Evolutionary conservation across 2,888 invertebrate genomes (phyloP).

Genomic region (Chaetoderma sp.): DNA sequence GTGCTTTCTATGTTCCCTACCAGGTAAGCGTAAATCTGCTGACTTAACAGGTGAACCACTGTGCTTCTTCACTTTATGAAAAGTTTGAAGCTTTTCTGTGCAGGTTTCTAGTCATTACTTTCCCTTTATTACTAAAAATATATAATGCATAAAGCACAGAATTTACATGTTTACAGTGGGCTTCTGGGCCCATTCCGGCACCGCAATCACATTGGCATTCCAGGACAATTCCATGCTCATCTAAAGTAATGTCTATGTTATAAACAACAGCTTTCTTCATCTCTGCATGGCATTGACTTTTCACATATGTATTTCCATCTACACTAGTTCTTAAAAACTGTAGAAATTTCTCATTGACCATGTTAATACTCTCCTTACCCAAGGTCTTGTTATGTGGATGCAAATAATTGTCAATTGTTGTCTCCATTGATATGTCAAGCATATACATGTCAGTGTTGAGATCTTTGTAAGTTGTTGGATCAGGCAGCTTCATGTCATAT

Average conservation of each 20-base stretch:
- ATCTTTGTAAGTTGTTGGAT: too few relatives aligned
- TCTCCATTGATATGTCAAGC: too few relatives aligned
- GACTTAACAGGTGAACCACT: conserved; percentile 18
- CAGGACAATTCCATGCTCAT: conserved; percentile 10
- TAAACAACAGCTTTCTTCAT: conserved; percentile 1
- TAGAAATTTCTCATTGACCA: too few relatives aligned
- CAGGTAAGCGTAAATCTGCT: too few relatives aligned
- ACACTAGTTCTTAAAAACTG: too few relatives aligned
- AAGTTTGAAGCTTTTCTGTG: conserved; percentile 24
- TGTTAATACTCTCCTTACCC: too few relatives aligned
- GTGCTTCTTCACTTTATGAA: conserved; percentile 10
- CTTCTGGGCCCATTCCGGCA: conserved; percentile 26
- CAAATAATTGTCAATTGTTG: too few relatives aligned
- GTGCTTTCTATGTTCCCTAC: too few relatives aligned
- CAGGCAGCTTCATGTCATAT: too few relatives aligned
- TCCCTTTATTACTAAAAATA: background rate
- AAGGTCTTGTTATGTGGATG: too few relatives aligned
- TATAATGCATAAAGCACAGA: conserved; percentile 12
- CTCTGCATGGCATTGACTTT: background rate
- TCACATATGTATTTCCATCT: background rate
- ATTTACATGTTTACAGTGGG: conserved; percentile 29
- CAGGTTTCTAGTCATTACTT: conserved; percentile 7
- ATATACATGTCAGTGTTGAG: too few relatives aligned
- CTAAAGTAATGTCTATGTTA: conserved; percentile 12
- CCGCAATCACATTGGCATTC: conserved; percentile 32